A percentile compares a stretch with the other conserved stretches of the same genome.
Conservation (phyloP, 2,888 invertebrate genomes). For the Hipparchia sbordonii region DNA sequence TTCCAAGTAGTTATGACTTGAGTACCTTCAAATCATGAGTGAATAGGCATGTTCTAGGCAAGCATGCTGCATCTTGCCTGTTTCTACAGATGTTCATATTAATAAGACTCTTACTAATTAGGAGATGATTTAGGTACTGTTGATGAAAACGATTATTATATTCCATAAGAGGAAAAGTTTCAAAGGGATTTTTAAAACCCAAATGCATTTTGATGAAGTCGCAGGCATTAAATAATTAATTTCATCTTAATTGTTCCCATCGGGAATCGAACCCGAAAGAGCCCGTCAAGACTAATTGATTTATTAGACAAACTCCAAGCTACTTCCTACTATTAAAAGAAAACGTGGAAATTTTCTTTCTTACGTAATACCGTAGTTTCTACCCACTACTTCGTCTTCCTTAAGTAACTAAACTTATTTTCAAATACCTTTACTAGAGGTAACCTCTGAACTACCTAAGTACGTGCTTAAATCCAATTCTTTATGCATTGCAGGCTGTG, state of each 20-base stretch:
- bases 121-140: too few relatives aligned
- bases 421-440: slow-evolving; percentile 16
- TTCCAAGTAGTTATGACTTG: too few relatives aligned
- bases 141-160: too few relatives aligned
- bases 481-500: slow-evolving; percentile 65
- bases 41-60: too few relatives aligned
- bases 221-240: neutral
- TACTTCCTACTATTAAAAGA: neutral
- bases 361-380: slow-evolving; percentile 10
- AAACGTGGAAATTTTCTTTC: slow-evolving; percentile 11
- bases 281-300: neutral
- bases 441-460: neutral
- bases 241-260: neutral
- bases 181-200: too few relatives aligned
- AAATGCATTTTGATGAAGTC: too few relatives aligned
- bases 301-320: neutral
- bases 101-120: too few relatives aligned
- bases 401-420: slow-evolving; percentile 27
- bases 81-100: too few relatives aligned
- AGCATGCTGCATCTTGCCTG: too few relatives aligned
- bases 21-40: too few relatives aligned
- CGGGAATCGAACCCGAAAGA: neutral
- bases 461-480: slow-evolving; percentile 6
- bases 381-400: slow-evolving; percentile 18
- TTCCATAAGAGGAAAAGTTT: too few relatives aligned